Conservation (phyloP, 1,140 invertebrate species). For the Drosophila subpulchrella region DNA sequence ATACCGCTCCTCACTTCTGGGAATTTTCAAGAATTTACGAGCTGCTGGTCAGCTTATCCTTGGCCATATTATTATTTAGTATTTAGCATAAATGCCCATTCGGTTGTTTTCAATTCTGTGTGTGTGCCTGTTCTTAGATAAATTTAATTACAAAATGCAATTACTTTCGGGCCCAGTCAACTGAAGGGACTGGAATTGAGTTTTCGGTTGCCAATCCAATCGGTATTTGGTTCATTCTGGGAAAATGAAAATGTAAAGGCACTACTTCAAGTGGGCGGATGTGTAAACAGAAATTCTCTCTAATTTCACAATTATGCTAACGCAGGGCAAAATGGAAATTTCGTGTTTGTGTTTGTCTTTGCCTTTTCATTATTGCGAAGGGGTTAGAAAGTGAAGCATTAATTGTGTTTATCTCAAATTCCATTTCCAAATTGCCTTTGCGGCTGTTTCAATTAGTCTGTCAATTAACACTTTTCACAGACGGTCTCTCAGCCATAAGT, state of each 20-base stretch:
- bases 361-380: conserved; percentile 34
- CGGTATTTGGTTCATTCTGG: not conserved
- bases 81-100: conserved; percentile 54
- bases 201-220: conserved; percentile 14
- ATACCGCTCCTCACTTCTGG: conserved; percentile 22
- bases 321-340: conserved; percentile 51
- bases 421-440: conserved; percentile 58
- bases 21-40: conserved; percentile 44
- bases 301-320: conserved; percentile 43
- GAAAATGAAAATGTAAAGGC: conserved; percentile 7
- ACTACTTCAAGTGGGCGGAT: not conserved
- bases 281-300: conserved; percentile 20
- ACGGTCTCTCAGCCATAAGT: conserved; percentile 2
- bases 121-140: conserved; percentile 11
- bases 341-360: conserved; percentile 49
- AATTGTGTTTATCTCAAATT: conserved; percentile 73
- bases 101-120: conserved; percentile 3
- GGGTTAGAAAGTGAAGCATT: conserved; percentile 44
- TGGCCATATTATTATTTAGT: conserved; percentile 37
- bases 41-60: conserved; percentile 12
- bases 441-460: conserved; percentile 52
- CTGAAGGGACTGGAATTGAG: conserved; percentile 8
- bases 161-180: conserved; percentile 29
- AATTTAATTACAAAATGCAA: conserved; percentile 51
- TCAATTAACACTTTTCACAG: conserved; percentile 41